Evolutionary conservation across 2,888 invertebrate species (phyloP), one percentile per base, ranked within the genome.

Genomic region (Chalcis sispes): DNA sequence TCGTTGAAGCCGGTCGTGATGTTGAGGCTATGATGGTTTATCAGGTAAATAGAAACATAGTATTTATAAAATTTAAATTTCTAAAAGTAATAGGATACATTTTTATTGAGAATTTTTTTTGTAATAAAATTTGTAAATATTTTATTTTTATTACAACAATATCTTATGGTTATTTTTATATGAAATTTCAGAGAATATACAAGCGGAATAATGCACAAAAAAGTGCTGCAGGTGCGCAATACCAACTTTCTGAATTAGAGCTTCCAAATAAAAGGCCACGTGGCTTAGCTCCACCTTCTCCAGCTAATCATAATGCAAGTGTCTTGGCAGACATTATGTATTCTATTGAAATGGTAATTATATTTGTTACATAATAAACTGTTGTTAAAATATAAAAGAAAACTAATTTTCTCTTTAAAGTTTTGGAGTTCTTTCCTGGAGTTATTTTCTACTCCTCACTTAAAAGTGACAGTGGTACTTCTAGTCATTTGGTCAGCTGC

Each of bases 11-110:
- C 1, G 94, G 94, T 0, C 88, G 94, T 72, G 95, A 95, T 80
- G 94, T 94, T 0, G 95, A 95, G 85, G 95, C 95, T 3, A 92
- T 95, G 90, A 91, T 92, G 83, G 93, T 94, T 0, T 95, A 95
- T 82, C 94, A 94, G 91, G 92, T 92, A 83, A 29, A 13, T 18
- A 27, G 15, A n/a, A 42, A 13, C 15, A 13, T n/a, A n/a, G n/a
- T n/a, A n/a, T n/a, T 8, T 42, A 13, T 42, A 42, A 2, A 42
- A 42, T 42, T 42, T 7, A 42, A 42, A 13, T 8, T 42, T 15
- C 2, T 42, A 42, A 42, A 7, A n/a, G n/a, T n/a, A n/a, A n/a
- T n/a, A n/a, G n/a, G n/a, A n/a, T n/a, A n/a, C n/a, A n/a, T n/a
- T n/a, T n/a, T 42, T 42, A 13, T 42, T 32, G 8, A 42, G 2